These are phyloP conservation scores for Tinea pellionella DNA, from an alignment of 2,888 invertebrate genomes.

Conservation along the genomic window DNA sequence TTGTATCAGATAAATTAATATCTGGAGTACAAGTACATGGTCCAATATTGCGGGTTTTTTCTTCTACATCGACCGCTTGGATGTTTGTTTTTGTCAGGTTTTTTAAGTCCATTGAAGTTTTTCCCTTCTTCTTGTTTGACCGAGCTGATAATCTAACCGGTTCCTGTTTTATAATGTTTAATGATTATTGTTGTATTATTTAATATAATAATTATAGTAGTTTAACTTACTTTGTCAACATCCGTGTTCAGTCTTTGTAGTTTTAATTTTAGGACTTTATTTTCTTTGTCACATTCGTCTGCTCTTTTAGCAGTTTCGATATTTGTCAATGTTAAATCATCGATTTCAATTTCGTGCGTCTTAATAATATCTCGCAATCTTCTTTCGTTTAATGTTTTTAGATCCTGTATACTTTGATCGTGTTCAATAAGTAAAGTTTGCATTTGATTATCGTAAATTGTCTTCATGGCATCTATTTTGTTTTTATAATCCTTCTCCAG, in stretches of 20 bases:
- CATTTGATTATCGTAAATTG: conserved; percentile 65
- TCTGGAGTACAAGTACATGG: conserved; percentile 57
- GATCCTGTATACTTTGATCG: conserved; percentile 62
- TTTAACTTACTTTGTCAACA: background rate
- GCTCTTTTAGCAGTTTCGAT: conserved; percentile 55
- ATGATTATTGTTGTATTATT: too few species aligned
- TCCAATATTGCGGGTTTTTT: conserved; percentile 34
- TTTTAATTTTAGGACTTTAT: conserved; percentile 34
- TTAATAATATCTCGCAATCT: conserved; percentile 53
- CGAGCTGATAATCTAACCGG: conserved; percentile 30
- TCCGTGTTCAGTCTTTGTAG: conserved; percentile 16
- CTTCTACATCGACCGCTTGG: conserved; percentile 47
- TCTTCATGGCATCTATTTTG: conserved; percentile 55
- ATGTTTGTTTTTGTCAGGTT: conserved; percentile 46
- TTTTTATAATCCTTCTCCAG: conserved; percentile 47
- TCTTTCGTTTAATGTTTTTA: conserved; percentile 67
- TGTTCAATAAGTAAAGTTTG: conserved; percentile 63
- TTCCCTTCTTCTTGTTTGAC: conserved; percentile 29
- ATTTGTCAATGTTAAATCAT: conserved; percentile 54
- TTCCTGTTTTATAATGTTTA: conserved; percentile 30
- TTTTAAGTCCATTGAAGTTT: conserved; percentile 26
- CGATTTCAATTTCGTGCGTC: conserved; percentile 63
- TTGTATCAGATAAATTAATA: conserved; percentile 49
- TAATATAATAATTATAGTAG: too few species aligned
- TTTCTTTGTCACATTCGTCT: conserved; percentile 51